phyloP scores from a whole-genome alignment of 2,797 vertebrate species.

The Netta rufina region DNA sequence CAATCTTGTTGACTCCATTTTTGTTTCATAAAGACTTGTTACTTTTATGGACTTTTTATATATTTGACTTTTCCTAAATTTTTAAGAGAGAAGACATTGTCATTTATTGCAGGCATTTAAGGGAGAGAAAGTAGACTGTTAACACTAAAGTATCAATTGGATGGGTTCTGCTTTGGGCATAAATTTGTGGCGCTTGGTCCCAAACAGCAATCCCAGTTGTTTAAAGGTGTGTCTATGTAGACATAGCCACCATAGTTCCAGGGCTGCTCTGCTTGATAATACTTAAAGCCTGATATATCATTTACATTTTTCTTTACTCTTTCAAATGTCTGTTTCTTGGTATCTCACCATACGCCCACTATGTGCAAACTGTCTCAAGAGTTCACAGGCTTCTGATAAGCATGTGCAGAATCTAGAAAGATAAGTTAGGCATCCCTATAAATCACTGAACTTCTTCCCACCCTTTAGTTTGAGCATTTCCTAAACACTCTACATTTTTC shows the following conservation, averaged over 20 bases:
- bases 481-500: constrained; percentile 71
- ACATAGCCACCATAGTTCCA: constrained; percentile 44
- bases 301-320: constrained; percentile 70
- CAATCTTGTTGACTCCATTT: neutral
- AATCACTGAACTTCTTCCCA: constrained; percentile 72
- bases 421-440: constrained; percentile 74
- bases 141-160: neutral
- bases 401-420: constrained; percentile 73
- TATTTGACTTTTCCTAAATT: neutral
- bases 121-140: neutral
- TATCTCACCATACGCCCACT: constrained; percentile 70
- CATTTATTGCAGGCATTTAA: neutral
- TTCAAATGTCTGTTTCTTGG: constrained; percentile 58
- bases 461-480: constrained; percentile 39
- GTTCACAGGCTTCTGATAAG: constrained; percentile 73
- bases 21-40: neutral
- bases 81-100: neutral
- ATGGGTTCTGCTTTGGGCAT: neutral
- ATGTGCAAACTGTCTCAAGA: constrained; percentile 73
- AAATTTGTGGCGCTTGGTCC: neutral
- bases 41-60: neutral
- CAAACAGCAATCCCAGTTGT: neutral
- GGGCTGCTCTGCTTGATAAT: neutral
- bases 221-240: constrained; percentile 30
- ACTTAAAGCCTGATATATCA: constrained; percentile 36